phyloP scores from a whole-genome alignment of 2,888 invertebrate species.

The Oeneis ivallda region DNA sequence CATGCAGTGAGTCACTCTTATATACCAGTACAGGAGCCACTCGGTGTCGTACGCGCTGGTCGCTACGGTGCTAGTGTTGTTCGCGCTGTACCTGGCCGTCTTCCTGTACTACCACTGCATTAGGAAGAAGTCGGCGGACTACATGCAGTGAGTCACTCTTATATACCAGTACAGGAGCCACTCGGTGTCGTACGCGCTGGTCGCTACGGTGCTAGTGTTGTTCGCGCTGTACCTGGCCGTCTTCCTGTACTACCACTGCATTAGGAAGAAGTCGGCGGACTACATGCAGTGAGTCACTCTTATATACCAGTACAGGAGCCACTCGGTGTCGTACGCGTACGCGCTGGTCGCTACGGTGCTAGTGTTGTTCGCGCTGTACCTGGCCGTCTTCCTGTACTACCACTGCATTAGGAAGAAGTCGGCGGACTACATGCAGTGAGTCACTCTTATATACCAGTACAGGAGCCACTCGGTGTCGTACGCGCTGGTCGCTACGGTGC shows the following conservation, averaged over 20 bases:
- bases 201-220: constrained; percentile 47
- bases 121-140: constrained; percentile 46
- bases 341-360: constrained; percentile 48
- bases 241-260: constrained; percentile 57
- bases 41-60: constrained; percentile 48
- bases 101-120: constrained; percentile 59
- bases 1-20: constrained; percentile 47
- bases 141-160: constrained; percentile 49
- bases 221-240: constrained; percentile 51
- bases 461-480: constrained; percentile 46
- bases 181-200: constrained; percentile 46
- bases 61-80: constrained; percentile 45
- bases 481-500: constrained; percentile 46
- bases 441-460: constrained; percentile 27
- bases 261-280: constrained; percentile 45
- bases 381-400: constrained; percentile 56
- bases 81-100: constrained; percentile 50
- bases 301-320: constrained; percentile 39
- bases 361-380: constrained; percentile 49
- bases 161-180: constrained; percentile 41
- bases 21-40: constrained; percentile 42
- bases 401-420: constrained; percentile 50
- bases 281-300: constrained; percentile 51
- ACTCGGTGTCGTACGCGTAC: constrained; percentile 47
- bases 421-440: constrained; percentile 52